Conservation (phyloP, 1,140 invertebrate genomes). For the Drosophila repleta region DNA sequence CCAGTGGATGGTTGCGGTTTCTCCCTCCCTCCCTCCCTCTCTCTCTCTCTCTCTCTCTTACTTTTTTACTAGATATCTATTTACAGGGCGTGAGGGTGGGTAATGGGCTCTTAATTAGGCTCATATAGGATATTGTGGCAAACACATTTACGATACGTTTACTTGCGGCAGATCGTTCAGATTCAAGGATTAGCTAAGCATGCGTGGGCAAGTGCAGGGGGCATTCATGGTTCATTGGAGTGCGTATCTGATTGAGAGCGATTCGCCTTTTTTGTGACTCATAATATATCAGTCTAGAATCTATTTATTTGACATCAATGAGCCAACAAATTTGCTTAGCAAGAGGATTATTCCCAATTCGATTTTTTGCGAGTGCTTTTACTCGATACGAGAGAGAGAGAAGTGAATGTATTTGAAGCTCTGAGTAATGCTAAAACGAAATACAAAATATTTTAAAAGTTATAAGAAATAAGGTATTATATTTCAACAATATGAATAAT, state of each 20-base stretch:
- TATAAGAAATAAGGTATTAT: too few relatives aligned
- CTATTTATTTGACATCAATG: too few relatives aligned
- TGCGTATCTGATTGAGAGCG: slow-evolving; percentile 10
- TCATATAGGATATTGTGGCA: slow-evolving; percentile 56
- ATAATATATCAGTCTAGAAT: too few relatives aligned
- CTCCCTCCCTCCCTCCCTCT: too few relatives aligned
- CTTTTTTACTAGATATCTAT: slow-evolving; percentile 47
- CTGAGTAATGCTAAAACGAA: too few relatives aligned
- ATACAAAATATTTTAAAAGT: too few relatives aligned
- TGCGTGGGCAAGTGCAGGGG: slow-evolving; percentile 21
- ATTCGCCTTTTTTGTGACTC: not conserved
- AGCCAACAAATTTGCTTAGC: too few relatives aligned
- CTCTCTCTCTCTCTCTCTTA: not conserved
- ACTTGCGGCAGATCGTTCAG: slow-evolving; percentile 6
- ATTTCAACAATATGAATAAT: too few relatives aligned
- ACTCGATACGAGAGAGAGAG: too few relatives aligned
- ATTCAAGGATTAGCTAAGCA: slow-evolving; percentile 21
- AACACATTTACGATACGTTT: slow-evolving; percentile 48
- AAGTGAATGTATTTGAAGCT: too few relatives aligned
- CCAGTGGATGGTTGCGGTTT: slow-evolving; percentile 57
- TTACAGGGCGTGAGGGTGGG: slow-evolving; percentile 53
- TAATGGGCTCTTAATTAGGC: slow-evolving; percentile 81
- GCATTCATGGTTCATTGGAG: slow-evolving; percentile 16
- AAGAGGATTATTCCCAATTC: too few relatives aligned
- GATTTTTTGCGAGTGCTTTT: too few relatives aligned